These are phyloP conservation scores for Tribolium castaneum DNA, from an alignment of 1,140 invertebrate species.

Conservation along the genomic window DNA sequence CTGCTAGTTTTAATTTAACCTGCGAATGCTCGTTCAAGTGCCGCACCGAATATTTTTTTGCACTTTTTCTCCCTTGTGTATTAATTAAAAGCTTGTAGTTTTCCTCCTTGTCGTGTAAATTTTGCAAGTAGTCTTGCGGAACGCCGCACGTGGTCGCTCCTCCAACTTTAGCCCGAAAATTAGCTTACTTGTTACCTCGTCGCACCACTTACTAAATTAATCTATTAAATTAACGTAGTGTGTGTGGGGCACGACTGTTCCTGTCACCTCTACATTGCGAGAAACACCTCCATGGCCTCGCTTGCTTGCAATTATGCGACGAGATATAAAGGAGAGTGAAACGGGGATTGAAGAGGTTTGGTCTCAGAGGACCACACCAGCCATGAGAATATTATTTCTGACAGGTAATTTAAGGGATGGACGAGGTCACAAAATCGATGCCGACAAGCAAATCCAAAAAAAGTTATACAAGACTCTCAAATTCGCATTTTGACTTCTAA, in stretches of 20 bases:
- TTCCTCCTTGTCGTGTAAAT: slow-evolving; percentile 42
- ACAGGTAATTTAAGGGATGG: no score
- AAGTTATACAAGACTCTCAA: no score
- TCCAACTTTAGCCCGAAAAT: slow-evolving; percentile 57
- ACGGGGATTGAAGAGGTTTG: no score
- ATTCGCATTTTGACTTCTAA: no score
- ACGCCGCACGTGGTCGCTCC: slow-evolving; percentile 51
- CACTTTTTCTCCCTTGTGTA: background rate
- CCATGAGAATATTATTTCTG: no score
- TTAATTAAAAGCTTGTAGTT: slow-evolving; percentile 38
- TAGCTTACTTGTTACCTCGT: slow-evolving; percentile 63
- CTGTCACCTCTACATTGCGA: slow-evolving; percentile 58
- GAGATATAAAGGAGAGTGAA: no score
- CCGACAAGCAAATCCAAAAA: no score
- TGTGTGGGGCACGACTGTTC: slow-evolving; percentile 56
- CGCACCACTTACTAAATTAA: slow-evolving; percentile 63
- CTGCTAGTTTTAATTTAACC: slow-evolving; percentile 55
- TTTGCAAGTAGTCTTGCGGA: slow-evolving; percentile 56
- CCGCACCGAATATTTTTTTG: slow-evolving; percentile 3
- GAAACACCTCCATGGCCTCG: slow-evolving; percentile 50
- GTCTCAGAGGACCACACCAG: no score
- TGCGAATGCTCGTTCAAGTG: slow-evolving; percentile 43
- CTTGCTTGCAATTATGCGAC: slow-evolving; percentile 37
- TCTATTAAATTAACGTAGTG: slow-evolving; percentile 62
- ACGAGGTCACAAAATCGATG: no score